These are phyloP conservation scores for Xyliphius kryptos DNA, from an alignment of 2,113 vertebrate species.

Conservation along the genomic window DNA sequence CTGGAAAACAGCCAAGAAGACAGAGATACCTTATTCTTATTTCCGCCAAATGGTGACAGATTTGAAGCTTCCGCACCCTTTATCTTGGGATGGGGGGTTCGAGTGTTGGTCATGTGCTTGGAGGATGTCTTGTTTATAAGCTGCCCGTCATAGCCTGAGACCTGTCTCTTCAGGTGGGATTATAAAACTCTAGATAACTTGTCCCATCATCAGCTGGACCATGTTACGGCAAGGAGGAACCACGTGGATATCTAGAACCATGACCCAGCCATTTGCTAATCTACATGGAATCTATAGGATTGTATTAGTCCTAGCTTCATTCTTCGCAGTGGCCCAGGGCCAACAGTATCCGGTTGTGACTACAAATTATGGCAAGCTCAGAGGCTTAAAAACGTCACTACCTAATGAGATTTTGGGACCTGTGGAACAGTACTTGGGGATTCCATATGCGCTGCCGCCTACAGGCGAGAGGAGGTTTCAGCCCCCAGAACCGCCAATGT, in stretches of 20 bases:
- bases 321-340: slow-evolving; percentile 56
- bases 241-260: slow-evolving; percentile 69
- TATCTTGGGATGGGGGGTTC: slow-evolving; percentile 61
- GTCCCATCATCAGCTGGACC: slow-evolving; percentile 53
- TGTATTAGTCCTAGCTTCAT: slow-evolving; percentile 58
- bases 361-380: slow-evolving; percentile 91
- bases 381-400: slow-evolving; percentile 82
- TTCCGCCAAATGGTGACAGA: slow-evolving; percentile 22
- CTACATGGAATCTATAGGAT: slow-evolving; percentile 70
- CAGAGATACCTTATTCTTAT: too few species aligned
- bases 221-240: slow-evolving; percentile 72
- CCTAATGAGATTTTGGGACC: slow-evolving; percentile 94
- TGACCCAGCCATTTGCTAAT: slow-evolving; percentile 60
- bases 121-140: slow-evolving; percentile 47
- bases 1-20: slow-evolving; percentile 26
- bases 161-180: slow-evolving; percentile 36
- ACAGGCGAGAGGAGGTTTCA: too few species aligned
- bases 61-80: slow-evolving; percentile 2
- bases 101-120: slow-evolving; percentile 43
- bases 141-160: slow-evolving; percentile 47
- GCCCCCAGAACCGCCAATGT: too few species aligned
- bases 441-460: too few species aligned
- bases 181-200: slow-evolving; percentile 43
- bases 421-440: too few species aligned
- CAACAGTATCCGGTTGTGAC: slow-evolving; percentile 81